A percentile compares a stretch with the other conserved stretches of the same genome.
phyloP scores from a whole-genome alignment of 2,113 vertebrate species.

The Brachirus orientalis region DNA sequence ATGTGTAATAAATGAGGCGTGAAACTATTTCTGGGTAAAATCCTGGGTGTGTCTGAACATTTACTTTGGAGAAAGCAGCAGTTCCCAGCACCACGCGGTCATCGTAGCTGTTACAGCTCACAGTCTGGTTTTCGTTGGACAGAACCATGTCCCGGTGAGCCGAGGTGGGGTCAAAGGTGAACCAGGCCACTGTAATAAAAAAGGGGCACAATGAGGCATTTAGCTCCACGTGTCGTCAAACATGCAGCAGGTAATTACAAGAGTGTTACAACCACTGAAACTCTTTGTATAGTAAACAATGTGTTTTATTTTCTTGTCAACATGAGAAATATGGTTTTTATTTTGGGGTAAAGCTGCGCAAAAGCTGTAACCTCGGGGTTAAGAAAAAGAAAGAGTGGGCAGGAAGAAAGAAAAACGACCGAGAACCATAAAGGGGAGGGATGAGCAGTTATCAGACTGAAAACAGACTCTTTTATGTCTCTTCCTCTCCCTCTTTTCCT shows the following conservation, averaged over 20 bases:
- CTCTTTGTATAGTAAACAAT: too few relatives aligned
- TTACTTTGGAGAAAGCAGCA: constrained; percentile 91
- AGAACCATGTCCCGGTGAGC: constrained; percentile 96
- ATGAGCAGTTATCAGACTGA: not conserved
- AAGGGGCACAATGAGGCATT: not conserved
- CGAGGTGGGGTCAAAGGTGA: constrained; percentile 93
- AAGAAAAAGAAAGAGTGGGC: too few relatives aligned
- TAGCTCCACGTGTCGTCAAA: too few relatives aligned
- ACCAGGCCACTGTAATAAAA: constrained; percentile 91
- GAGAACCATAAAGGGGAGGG: not conserved
- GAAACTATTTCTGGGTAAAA: too few relatives aligned
- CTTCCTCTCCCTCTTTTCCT: too few relatives aligned
- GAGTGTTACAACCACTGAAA: too few relatives aligned
- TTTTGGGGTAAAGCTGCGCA: too few relatives aligned
- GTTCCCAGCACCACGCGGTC: constrained; percentile 96
- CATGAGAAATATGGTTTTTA: too few relatives aligned
- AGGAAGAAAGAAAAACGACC: not conserved
- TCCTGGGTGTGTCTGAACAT: not conserved
- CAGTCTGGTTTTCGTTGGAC: constrained; percentile 94
- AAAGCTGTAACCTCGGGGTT: too few relatives aligned
- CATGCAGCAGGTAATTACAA: too few relatives aligned
- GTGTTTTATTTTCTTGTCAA: too few relatives aligned
- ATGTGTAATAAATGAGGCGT: not conserved
- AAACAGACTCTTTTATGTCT: not conserved
- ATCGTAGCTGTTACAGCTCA: constrained; percentile 95